Evolutionary conservation across 37 sponge, comb jelly and placozoan genomes (phyloP), one percentile per base, ranked within the genome.

Genomic region (Hormiphora californensis): DNA sequence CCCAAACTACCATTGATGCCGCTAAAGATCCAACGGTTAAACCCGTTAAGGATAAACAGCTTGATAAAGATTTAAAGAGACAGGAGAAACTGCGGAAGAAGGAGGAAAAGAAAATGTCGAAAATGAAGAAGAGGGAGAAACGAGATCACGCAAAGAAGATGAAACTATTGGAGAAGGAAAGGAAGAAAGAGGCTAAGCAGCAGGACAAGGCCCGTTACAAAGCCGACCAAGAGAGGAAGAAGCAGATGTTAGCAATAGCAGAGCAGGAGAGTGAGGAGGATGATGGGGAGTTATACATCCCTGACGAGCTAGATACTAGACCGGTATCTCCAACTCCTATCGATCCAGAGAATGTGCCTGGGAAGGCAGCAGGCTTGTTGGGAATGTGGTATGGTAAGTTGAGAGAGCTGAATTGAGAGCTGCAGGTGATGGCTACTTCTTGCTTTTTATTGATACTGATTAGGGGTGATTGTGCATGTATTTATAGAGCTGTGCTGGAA

Each of bases 331-430:
- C 28, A 34, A 3, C 67, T 33, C 3, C 67, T 36, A 33, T 15
- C 33, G 37, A 2, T 4, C 34, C 67, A 12, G 8, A 8, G 12
- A 12, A 46, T 65, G 31, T 32, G 17, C 36, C 33, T 4, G 37
- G 17, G 37, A 28, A 28, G 4, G 67, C 31, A 4, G 21, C 67
- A 0, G 67, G 67, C 33, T 28, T 32, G 37, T 33, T 65, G 36
- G 67, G 67, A 3, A 31, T 7, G 36, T 65, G 34, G 67, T 65
- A 65, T 65, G 67, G 67, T 65, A 65, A 65, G 67, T 65, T 7
- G 11, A 7, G 27, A 23, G 27, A 7, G 25, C 15, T 9, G 53
- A 49, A 17, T 15, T 49, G 9, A 9, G 9, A 17, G 53, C 53
- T 49, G 12, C 12, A 15, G 12, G 9, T 49, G 15, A 9, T 49